Percentiles rank a stretch among this genome's conserved stretches.
Conservation (phyloP, 2,113 vertebrate species). For the Spizaetus ornatus region DNA sequence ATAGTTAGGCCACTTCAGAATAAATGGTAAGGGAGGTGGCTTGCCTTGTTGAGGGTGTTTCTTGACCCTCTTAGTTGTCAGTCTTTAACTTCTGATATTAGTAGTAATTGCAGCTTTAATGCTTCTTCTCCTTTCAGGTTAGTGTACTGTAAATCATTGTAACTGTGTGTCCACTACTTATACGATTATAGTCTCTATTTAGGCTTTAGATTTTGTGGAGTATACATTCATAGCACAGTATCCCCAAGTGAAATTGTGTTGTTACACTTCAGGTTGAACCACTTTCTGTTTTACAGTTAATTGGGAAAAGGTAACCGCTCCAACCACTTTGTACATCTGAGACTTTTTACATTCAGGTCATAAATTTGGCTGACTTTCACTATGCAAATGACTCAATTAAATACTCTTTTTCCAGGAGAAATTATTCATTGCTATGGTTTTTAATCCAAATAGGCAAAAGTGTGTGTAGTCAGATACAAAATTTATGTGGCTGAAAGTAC, state of each 20-base stretch:
- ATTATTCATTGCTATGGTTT: not conserved
- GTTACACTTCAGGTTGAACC: not conserved
- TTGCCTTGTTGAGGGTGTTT: not conserved
- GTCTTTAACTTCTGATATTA: not conserved
- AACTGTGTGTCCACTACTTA: not conserved
- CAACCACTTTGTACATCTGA: not conserved
- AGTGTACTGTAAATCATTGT: not conserved
- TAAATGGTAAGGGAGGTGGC: not conserved
- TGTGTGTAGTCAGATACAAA: not conserved
- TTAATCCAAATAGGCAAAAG: not conserved
- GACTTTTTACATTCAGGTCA: not conserved
- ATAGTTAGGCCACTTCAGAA: not conserved
- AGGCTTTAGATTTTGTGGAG: not conserved
- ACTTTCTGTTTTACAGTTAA: not conserved
- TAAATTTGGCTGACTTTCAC: not conserved
- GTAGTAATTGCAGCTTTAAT: not conserved
- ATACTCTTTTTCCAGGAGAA: not conserved
- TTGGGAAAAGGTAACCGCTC: not conserved
- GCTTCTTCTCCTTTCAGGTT: not conserved
- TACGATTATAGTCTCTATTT: not conserved
- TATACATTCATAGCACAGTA: not conserved
- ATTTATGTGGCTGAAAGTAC: not conserved
- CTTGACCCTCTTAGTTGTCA: not conserved
- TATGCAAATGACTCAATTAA: not conserved
- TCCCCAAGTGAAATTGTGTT: not conserved